Conservation (phyloP, 2,113 vertebrate species). For the Hepsetus odoe region DNA sequence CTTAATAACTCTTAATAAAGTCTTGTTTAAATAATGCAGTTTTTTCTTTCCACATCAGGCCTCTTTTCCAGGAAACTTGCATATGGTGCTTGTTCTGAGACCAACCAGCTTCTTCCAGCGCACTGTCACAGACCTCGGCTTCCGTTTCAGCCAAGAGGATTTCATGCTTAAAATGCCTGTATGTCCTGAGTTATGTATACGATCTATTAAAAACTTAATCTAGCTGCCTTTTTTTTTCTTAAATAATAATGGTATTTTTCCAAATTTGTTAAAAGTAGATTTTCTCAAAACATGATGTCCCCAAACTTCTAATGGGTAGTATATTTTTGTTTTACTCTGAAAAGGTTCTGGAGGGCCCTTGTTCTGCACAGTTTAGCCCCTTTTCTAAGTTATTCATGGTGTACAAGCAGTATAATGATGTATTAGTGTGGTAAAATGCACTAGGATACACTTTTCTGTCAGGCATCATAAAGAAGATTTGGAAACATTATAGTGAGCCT, state of each 20-base stretch:
- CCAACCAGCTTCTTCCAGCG: conserved; percentile 96
- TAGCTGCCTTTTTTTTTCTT: no score
- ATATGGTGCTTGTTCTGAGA: conserved; percentile 92
- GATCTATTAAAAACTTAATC: no score
- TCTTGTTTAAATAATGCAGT: background rate
- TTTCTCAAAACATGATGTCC: no score
- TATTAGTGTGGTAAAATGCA: no score
- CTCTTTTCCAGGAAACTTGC: conserved; percentile 93
- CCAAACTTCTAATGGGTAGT: no score
- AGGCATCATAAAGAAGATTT: no score
- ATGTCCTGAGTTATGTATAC: conserved; percentile 50
- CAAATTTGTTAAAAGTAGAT: no score
- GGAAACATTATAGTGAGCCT: no score
- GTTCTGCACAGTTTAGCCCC: background rate
- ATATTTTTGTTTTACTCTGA: background rate
- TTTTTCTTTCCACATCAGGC: conserved; percentile 69
- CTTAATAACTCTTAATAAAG: background rate
- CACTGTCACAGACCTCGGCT: conserved; percentile 94
- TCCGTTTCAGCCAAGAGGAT: conserved; percentile 95
- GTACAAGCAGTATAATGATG: background rate
- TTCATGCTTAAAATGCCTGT: conserved; percentile 96
- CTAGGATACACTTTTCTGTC: no score
- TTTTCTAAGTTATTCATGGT: background rate
- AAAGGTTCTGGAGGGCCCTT: background rate
- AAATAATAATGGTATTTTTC: no score